Percentiles rank a stretch among this genome's conserved stretches.
Evolutionary conservation across 1,140 invertebrate species (phyloP).

Genomic region (Sesamia nonagrioides): DNA sequence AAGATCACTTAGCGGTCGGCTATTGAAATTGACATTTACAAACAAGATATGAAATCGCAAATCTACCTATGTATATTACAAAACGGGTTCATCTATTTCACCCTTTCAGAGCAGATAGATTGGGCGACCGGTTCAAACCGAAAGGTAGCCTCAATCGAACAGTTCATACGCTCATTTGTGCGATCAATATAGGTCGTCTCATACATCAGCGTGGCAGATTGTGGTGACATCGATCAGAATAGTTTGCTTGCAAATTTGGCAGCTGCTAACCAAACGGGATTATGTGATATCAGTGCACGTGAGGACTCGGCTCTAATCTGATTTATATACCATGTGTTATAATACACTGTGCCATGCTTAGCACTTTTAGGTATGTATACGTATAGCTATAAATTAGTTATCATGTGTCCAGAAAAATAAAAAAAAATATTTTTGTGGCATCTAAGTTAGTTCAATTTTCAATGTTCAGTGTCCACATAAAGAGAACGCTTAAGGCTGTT

Average conservation of each 20-base stretch:
- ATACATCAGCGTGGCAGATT: slow-evolving; percentile 68
- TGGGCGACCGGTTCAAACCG: too few relatives aligned
- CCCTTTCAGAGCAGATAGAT: too few relatives aligned
- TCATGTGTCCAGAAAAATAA: not conserved
- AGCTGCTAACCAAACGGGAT: slow-evolving; percentile 66
- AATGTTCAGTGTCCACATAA: not conserved
- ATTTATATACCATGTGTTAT: slow-evolving; percentile 54
- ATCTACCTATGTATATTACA: too few relatives aligned
- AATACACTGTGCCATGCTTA: slow-evolving; percentile 14
- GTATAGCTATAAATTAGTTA: not conserved
- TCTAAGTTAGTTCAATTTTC: not conserved
- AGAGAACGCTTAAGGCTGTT: not conserved
- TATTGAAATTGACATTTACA: too few relatives aligned
- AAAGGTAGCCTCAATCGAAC: slow-evolving; percentile 12
- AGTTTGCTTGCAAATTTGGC: slow-evolving; percentile 74
- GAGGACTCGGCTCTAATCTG: slow-evolving; percentile 60
- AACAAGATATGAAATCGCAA: too few relatives aligned
- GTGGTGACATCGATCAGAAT: slow-evolving; percentile 72
- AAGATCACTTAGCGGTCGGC: too few relatives aligned
- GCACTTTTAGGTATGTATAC: not conserved
- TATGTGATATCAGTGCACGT: slow-evolving; percentile 58
- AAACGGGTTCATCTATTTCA: too few relatives aligned
- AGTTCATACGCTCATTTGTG: slow-evolving; percentile 34
- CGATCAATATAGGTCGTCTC: slow-evolving; percentile 65
- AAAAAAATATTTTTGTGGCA: not conserved